A percentile compares a stretch with the other conserved stretches of the same genome.
Conservation (phyloP, 2,888 invertebrate genomes). For the Myopa tessellatipennis region DNA sequence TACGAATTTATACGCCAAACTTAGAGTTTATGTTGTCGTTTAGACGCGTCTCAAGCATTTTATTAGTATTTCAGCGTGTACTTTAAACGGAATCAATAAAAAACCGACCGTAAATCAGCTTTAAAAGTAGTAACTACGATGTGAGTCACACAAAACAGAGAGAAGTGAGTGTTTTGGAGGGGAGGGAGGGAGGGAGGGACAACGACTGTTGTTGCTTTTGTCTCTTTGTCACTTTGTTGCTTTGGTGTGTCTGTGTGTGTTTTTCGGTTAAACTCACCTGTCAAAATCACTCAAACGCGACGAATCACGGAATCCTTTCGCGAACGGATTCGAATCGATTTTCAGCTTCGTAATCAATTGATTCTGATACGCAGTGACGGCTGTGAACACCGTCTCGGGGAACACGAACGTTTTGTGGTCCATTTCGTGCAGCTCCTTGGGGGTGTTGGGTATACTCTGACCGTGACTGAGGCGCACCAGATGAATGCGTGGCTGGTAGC, state of each 20-base stretch:
- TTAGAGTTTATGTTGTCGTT: too few species aligned
- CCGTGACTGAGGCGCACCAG: conserved; percentile 89
- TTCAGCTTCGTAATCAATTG: conserved; percentile 98
- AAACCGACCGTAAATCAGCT: too few species aligned
- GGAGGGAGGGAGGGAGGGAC: too few species aligned
- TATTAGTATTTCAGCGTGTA: too few species aligned
- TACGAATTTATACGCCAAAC: too few species aligned
- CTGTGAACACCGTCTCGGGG: conserved; percentile 98
- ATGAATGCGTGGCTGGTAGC: conserved; percentile 98
- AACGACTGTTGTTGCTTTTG: too few species aligned
- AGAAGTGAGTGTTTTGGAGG: too few species aligned
- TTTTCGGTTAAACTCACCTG: conserved; percentile 71
- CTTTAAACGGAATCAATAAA: too few species aligned
- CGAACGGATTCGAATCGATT: conserved; percentile 99
- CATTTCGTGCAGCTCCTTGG: conserved; percentile 88
- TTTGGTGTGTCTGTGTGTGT: not conserved
- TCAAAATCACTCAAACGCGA: conserved; percentile 94
- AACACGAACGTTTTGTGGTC: conserved; percentile 97
- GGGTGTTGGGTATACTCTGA: conserved; percentile 78
- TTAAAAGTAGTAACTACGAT: too few species aligned
- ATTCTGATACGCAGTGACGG: conserved; percentile 99
- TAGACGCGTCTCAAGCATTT: too few species aligned
- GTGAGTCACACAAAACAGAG: too few species aligned
- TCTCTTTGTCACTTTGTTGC: not conserved
- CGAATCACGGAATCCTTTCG: conserved; percentile 97